Percentiles rank a stretch among this genome's conserved stretches.
phyloP scores from a whole-genome alignment of 2,888 invertebrate genomes.

The Apocheima hispidaria region DNA sequence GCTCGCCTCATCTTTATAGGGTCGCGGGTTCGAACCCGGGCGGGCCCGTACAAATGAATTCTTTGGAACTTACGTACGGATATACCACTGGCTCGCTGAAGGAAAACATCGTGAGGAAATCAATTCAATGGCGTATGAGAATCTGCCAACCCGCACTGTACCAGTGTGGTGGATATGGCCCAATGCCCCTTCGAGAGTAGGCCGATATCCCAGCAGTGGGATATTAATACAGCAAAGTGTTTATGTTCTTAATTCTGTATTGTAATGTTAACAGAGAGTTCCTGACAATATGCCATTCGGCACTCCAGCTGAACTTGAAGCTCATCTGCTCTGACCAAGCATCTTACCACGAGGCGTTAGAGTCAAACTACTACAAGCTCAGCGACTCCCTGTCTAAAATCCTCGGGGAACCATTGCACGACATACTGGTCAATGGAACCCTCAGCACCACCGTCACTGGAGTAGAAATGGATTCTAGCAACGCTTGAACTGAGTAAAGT shows the following conservation, averaged over 20 bases:
- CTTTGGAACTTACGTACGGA: no score
- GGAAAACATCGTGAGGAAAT: no score
- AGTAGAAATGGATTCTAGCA: slow-evolving; percentile 92
- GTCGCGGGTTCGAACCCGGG: no score
- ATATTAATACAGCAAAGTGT: no score
- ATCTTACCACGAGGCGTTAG: slow-evolving; percentile 96
- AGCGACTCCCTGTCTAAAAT: slow-evolving; percentile 91
- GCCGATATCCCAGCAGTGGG: no score
- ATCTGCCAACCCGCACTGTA: no score
- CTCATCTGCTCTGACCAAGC: slow-evolving; percentile 95
- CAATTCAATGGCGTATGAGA: no score
- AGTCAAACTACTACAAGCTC: slow-evolving; percentile 94
- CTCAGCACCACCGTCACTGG: slow-evolving; percentile 93
- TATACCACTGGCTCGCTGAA: no score
- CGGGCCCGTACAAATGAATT: no score
- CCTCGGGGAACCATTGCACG: slow-evolving; percentile 90
- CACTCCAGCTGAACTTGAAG: slow-evolving; percentile 95
- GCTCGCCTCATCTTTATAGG: no score
- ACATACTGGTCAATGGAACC: slow-evolving; percentile 89
- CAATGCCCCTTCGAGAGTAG: no score
- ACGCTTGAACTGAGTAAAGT: slow-evolving; percentile 84
- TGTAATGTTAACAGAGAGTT: slow-evolving; percentile 91
- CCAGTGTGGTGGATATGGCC: no score
- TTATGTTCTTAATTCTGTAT: slow-evolving; percentile 12
- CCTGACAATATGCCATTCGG: slow-evolving; percentile 95